Evolutionary conservation across 92 coral and sea anemone species (phyloP).

Genomic region (Paramuricea clavata): DNA sequence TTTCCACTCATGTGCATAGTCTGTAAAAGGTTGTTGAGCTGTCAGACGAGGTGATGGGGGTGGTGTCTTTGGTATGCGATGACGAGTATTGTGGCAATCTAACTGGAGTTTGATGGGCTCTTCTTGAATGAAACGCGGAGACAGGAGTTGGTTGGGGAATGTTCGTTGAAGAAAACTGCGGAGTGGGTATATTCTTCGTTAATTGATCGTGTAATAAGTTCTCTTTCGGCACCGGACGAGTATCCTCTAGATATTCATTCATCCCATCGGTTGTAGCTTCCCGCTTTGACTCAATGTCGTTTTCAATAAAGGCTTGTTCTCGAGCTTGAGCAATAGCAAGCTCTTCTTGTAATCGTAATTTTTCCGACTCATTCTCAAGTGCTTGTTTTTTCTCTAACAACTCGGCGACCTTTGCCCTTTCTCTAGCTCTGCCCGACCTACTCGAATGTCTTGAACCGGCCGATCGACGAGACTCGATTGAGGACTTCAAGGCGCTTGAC

Average conservation of each 20-base stretch:
- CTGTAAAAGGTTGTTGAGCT: background rate
- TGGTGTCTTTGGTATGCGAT: background rate
- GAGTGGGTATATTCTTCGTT: background rate
- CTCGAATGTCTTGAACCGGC: background rate
- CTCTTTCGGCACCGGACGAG: background rate
- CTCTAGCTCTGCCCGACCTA: background rate
- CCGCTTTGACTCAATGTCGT: background rate
- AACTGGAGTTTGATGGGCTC: background rate
- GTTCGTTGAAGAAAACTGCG: background rate
- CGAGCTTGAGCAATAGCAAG: background rate
- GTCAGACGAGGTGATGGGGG: background rate
- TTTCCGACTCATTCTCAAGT: background rate
- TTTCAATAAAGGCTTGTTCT: background rate
- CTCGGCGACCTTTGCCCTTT: background rate
- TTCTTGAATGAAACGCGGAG: background rate
- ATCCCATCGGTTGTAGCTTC: background rate
- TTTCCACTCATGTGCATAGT: background rate
- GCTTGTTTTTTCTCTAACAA: background rate
- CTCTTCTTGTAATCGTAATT: background rate
- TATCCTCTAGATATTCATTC: background rate
- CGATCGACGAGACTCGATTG: background rate
- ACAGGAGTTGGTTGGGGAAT: background rate
- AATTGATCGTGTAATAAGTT: background rate
- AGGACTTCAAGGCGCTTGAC: too few relatives aligned
- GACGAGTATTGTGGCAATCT: background rate